Conservation (phyloP, 2,888 invertebrate genomes). For the Amiota minor region DNA sequence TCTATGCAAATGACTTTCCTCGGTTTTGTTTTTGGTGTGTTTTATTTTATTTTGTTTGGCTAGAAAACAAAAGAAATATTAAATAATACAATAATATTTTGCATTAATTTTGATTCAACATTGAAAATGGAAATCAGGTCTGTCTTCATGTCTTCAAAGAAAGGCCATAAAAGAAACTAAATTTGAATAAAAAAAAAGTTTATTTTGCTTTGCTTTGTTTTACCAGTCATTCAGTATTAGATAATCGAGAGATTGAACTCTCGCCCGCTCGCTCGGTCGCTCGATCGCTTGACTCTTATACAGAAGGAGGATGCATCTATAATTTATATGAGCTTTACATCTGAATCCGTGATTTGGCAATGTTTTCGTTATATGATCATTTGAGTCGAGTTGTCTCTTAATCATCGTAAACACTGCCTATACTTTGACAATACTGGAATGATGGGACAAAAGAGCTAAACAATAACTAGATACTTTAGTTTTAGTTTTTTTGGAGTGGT, state of each 20-base stretch:
- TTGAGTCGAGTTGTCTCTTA: neutral
- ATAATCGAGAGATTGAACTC: slow-evolving; percentile 32
- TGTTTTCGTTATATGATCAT: slow-evolving; percentile 33
- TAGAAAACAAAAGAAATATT: slow-evolving; percentile 41
- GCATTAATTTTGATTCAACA: slow-evolving; percentile 51
- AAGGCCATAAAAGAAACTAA: slow-evolving; percentile 23
- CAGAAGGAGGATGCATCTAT: slow-evolving; percentile 49
- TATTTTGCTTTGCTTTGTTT: slow-evolving; percentile 2
- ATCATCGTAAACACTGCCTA: too few relatives aligned
- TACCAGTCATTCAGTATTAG: slow-evolving; percentile 31
- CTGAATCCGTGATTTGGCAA: slow-evolving; percentile 63
- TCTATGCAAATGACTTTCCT: slow-evolving; percentile 23
- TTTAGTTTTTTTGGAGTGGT: slow-evolving; percentile 2
- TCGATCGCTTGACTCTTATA: slow-evolving; percentile 31
- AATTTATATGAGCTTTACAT: slow-evolving; percentile 37
- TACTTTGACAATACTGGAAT: neutral
- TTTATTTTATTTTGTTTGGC: slow-evolving; percentile 14
- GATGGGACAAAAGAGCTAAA: slow-evolving; percentile 25
- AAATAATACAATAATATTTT: slow-evolving; percentile 61
- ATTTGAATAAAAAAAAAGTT: slow-evolving; percentile 46
- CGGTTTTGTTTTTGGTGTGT: neutral
- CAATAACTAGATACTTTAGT: slow-evolving; percentile 2
- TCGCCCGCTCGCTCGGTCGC: slow-evolving; percentile 45
- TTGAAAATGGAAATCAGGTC: slow-evolving; percentile 47
- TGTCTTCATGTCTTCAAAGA: slow-evolving; percentile 44